Percentiles rank a stretch among this genome's conserved stretches.
Conservation (phyloP, 2,797 vertebrate species). For the Clarias laeviceps region DNA sequence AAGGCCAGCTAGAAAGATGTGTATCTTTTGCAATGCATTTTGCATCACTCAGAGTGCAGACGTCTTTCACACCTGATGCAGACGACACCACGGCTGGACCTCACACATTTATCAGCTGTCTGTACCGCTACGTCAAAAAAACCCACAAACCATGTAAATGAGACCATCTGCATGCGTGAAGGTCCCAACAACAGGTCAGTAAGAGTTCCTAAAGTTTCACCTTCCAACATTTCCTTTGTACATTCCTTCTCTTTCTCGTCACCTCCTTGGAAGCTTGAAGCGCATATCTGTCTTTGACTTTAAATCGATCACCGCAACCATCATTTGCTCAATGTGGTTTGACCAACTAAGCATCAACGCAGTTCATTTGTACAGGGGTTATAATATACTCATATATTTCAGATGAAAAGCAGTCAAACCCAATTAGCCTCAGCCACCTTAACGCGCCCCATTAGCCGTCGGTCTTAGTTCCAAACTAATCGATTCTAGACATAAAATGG, state of each 20-base stretch:
- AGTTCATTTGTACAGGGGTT: slow-evolving; percentile 12
- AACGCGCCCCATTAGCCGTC: slow-evolving; percentile 57
- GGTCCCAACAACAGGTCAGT: not conserved
- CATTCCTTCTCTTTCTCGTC: not conserved
- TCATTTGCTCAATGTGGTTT: slow-evolving; percentile 25
- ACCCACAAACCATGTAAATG: not conserved
- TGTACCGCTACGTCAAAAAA: not conserved
- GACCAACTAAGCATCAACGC: slow-evolving; percentile 18
- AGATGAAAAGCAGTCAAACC: slow-evolving; percentile 35
- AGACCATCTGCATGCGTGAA: not conserved
- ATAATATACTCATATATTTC: slow-evolving; percentile 17
- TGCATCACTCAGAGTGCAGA: not conserved
- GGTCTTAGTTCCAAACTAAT: slow-evolving; percentile 55
- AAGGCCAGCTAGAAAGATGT: not conserved
- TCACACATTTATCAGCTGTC: not conserved
- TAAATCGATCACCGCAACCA: slow-evolving; percentile 8
- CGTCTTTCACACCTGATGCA: too few relatives aligned
- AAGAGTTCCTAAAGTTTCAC: not conserved
- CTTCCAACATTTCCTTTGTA: not conserved
- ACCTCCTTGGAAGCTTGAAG: slow-evolving; percentile 47
- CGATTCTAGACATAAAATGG: slow-evolving; percentile 55
- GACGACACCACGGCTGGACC: not conserved
- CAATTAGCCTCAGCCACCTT: slow-evolving; percentile 53
- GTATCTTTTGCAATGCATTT: not conserved
- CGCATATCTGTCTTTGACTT: slow-evolving; percentile 40